Percentiles rank a stretch among this genome's conserved stretches.
Conservation (phyloP, 2,888 invertebrate species). For the Drosophila barbarae region DNA sequence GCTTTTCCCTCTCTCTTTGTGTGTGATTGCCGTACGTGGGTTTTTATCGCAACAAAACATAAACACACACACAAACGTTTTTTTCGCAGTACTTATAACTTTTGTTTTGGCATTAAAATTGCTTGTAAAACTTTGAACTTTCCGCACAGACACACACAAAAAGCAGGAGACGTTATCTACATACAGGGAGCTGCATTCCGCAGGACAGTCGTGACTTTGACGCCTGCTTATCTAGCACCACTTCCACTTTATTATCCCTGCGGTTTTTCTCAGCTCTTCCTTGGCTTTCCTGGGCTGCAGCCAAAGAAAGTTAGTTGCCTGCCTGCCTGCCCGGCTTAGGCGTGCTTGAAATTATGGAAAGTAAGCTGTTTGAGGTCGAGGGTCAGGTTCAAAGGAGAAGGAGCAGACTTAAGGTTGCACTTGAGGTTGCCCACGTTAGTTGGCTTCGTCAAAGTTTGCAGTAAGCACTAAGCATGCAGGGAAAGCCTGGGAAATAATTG, state of each 20-base stretch:
- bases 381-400: conserved; percentile 15
- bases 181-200: conserved; percentile 44
- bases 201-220: conserved; percentile 44
- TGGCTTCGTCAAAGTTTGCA: conserved; percentile 33
- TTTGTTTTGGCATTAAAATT: conserved; percentile 71
- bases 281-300: conserved; percentile 1
- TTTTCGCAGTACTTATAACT: conserved; percentile 70
- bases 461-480: neutral
- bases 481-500: conserved; percentile 27
- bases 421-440: conserved; percentile 30
- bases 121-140: conserved; percentile 72
- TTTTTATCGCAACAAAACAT: conserved; percentile 69
- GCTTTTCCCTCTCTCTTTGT: conserved; percentile 3
- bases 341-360: conserved; percentile 65
- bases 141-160: conserved; percentile 43
- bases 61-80: conserved; percentile 49
- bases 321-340: conserved; percentile 44
- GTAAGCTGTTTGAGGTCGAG: conserved; percentile 53
- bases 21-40: conserved; percentile 23
- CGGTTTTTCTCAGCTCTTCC: conserved; percentile 49
- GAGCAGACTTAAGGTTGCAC: conserved; percentile 1
- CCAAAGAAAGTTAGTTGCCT: conserved; percentile 18
- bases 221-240: conserved; percentile 41
- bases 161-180: conserved; percentile 54
- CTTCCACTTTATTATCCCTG: conserved; percentile 67